Conservation (phyloP, 2,797 vertebrate genomes). For the Fistularia commersonii region DNA sequence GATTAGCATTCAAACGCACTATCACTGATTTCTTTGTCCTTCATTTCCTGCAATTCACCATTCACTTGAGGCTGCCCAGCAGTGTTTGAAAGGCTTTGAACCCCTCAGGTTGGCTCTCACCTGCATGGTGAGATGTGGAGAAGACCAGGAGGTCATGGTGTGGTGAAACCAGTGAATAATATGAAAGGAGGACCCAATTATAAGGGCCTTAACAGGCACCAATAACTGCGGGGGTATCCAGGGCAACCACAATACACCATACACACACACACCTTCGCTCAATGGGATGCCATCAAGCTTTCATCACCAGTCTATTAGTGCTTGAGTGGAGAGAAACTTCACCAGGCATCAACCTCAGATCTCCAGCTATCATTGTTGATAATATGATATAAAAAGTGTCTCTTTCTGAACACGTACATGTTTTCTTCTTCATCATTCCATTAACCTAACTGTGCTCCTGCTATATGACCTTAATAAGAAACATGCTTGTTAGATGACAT, state of each 20-base stretch:
- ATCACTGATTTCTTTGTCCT: constrained; percentile 49
- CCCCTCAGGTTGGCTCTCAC: constrained; percentile 63
- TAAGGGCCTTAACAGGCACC: constrained; percentile 68
- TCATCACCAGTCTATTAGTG: constrained; percentile 71
- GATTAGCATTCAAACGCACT: constrained; percentile 22
- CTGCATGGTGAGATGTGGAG: constrained; percentile 44
- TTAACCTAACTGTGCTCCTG: constrained; percentile 9
- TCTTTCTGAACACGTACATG: constrained; percentile 40
- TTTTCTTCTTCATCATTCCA: constrained; percentile 28
- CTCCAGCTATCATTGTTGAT: constrained; percentile 49
- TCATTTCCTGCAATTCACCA: constrained; percentile 38
- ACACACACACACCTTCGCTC: constrained; percentile 41
- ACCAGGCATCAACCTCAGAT: constrained; percentile 43
- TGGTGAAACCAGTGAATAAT: constrained; percentile 63
- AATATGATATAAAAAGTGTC: constrained; percentile 55
- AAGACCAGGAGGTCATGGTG: constrained; percentile 56
- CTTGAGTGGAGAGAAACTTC: constrained; percentile 52
- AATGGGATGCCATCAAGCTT: constrained; percentile 67
- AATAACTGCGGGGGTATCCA: constrained; percentile 69
- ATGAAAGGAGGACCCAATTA: constrained; percentile 79
- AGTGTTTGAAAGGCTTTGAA: constrained; percentile 70
- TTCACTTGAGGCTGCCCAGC: constrained; percentile 25
- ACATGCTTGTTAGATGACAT: constrained; percentile 14
- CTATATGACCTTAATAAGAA: constrained; percentile 24
- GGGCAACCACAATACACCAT: constrained; percentile 60